A percentile compares a stretch with the other conserved stretches of the same genome.
phyloP scores from a whole-genome alignment of 2,888 invertebrate genomes.

The Latrodectus elegans region DNA sequence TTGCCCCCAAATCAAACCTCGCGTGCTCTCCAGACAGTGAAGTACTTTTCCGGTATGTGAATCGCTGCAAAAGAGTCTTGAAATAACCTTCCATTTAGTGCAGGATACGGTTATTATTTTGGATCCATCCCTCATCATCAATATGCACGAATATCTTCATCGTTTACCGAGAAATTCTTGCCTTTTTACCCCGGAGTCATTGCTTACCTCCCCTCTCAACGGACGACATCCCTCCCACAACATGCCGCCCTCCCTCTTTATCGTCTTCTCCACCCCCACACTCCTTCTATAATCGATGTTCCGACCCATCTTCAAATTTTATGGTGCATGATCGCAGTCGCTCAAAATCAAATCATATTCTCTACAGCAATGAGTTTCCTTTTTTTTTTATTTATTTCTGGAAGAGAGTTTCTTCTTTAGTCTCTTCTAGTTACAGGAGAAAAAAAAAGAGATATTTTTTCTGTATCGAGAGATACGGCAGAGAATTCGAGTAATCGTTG shows the following conservation, averaged over 20 bases:
- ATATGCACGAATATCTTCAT: conserved; percentile 57
- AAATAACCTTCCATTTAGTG: conserved; percentile 58
- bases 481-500: conserved; percentile 47
- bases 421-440: background rate
- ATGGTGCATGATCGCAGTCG: conserved; percentile 65
- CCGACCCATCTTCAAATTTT: conserved; percentile 58
- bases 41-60: conserved; percentile 48
- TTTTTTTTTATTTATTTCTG: conserved; percentile 15
- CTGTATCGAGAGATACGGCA: conserved; percentile 11
- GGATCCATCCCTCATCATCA: conserved; percentile 49
- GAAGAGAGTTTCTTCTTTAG: background rate
- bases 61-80: conserved; percentile 37
- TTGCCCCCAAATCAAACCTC: conserved; percentile 9
- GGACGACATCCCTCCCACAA: background rate
- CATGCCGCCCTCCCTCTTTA: conserved; percentile 25
- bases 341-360: conserved; percentile 68
- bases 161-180: conserved; percentile 33
- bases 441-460: conserved; percentile 7
- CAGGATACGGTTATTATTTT: conserved; percentile 56
- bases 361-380: conserved; percentile 44
- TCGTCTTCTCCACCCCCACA: conserved; percentile 6
- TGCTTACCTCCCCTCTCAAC: conserved; percentile 4
- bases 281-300: conserved; percentile 62
- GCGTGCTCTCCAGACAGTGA: conserved; percentile 22
- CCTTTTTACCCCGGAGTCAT: conserved; percentile 52